phyloP scores from a whole-genome alignment of 2,113 vertebrate genomes.

The Macquaria ambigua region DNA sequence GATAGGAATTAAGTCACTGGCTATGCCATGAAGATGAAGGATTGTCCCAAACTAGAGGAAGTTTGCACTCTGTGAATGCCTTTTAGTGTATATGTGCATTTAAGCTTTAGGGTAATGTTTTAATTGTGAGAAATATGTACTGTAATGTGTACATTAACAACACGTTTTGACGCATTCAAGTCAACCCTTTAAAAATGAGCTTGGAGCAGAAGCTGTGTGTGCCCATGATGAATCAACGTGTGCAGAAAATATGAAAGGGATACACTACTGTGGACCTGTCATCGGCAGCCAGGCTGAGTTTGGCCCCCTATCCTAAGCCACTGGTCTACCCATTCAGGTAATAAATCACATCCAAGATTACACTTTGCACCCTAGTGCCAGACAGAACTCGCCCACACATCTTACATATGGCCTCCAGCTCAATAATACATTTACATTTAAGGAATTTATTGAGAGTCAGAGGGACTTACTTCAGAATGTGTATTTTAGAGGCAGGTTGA shows the following conservation, averaged over 20 bases:
- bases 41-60: neutral
- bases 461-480: neutral
- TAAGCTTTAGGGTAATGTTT: neutral
- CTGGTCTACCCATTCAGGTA: slow-evolving; percentile 27
- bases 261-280: neutral
- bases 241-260: slow-evolving; percentile 18
- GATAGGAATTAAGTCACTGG: neutral
- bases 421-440: slow-evolving; percentile 38
- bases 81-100: neutral
- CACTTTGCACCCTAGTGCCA: slow-evolving; percentile 72
- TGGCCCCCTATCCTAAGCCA: slow-evolving; percentile 15
- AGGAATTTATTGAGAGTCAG: slow-evolving; percentile 7
- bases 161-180: neutral
- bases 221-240: neutral
- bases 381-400: slow-evolving; percentile 49
- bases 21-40: neutral
- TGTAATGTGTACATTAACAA: neutral
- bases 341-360: slow-evolving; percentile 75
- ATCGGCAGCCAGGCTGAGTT: slow-evolving; percentile 17
- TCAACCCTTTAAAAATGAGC: neutral
- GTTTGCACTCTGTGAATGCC: neutral
- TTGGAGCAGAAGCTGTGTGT: neutral
- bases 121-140: neutral
- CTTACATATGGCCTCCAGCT: slow-evolving; percentile 29
- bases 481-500: neutral